Evolutionary conservation across 2,797 vertebrate genomes (phyloP).

Genomic region (Mycteria americana): DNA sequence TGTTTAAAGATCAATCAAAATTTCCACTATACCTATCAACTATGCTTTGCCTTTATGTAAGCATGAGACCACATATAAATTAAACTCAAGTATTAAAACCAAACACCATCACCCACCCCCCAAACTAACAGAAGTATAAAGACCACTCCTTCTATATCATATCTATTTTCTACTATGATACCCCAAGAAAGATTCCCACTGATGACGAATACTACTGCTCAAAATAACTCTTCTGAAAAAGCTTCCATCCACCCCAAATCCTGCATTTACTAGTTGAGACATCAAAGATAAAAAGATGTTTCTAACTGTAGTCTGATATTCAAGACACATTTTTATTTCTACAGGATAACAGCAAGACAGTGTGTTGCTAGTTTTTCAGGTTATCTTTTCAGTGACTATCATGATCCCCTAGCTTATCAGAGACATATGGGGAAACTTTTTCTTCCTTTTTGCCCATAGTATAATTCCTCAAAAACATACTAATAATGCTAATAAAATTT

Average conservation of each 20-base stretch:
- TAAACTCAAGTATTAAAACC: neutral
- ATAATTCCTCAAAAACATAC: neutral
- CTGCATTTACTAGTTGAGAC: neutral
- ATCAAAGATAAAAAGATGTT: neutral
- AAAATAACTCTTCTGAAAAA: neutral
- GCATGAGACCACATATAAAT: neutral
- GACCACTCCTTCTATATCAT: neutral
- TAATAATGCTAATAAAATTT: neutral
- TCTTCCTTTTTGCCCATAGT: neutral
- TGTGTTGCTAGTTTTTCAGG: neutral
- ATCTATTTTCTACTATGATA: neutral
- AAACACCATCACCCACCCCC: fast-evolving
- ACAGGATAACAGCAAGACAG: neutral
- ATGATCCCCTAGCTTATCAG: neutral
- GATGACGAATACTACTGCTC: neutral
- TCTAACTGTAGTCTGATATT: neutral
- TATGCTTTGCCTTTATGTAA: neutral
- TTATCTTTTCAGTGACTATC: neutral
- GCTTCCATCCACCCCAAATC: neutral
- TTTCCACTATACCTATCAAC: neutral
- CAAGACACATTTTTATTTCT: neutral
- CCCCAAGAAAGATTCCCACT: neutral
- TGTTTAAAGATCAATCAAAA: neutral
- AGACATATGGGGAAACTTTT: neutral
- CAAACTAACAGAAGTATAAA: neutral